Conservation (phyloP, 2,113 vertebrate genomes). For the Odontophorus gujanensis region DNA sequence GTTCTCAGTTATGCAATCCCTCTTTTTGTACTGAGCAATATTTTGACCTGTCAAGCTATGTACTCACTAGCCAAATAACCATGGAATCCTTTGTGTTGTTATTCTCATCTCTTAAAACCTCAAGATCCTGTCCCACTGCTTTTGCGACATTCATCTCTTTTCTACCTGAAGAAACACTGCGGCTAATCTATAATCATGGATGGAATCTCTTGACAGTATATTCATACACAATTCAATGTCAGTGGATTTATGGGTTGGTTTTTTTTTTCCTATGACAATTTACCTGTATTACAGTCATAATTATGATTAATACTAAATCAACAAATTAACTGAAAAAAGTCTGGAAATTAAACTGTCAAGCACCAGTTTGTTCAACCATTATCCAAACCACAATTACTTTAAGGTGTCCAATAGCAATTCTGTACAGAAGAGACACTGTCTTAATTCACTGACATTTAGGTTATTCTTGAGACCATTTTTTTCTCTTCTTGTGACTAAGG, state of each 20-base stretch:
- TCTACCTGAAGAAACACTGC: not conserved
- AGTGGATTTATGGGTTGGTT: not conserved
- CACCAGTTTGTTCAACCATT: not conserved
- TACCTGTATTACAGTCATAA: not conserved
- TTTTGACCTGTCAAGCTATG: not conserved
- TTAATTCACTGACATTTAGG: conserved; percentile 40
- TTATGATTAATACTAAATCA: not conserved
- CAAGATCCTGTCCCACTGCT: not conserved
- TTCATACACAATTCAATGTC: not conserved
- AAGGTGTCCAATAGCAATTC: not conserved
- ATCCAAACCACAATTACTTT: not conserved
- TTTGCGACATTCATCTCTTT: not conserved
- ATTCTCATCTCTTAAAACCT: not conserved
- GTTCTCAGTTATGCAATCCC: not conserved
- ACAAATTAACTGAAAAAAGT: not conserved
- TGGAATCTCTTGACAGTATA: rapidly evolving
- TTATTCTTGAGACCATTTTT: conserved; percentile 13
- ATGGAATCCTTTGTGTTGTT: not conserved
- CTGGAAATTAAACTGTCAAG: conserved; percentile 5
- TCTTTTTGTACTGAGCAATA: not conserved
- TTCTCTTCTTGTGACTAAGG: conserved; percentile 45
- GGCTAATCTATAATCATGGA: not conserved
- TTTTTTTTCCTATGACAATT: not conserved
- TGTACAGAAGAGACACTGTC: not conserved
- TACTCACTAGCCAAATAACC: not conserved